Evolutionary conservation across 2,888 invertebrate species (phyloP).

Genomic region (Caenorhabditis zanzibari): DNA sequence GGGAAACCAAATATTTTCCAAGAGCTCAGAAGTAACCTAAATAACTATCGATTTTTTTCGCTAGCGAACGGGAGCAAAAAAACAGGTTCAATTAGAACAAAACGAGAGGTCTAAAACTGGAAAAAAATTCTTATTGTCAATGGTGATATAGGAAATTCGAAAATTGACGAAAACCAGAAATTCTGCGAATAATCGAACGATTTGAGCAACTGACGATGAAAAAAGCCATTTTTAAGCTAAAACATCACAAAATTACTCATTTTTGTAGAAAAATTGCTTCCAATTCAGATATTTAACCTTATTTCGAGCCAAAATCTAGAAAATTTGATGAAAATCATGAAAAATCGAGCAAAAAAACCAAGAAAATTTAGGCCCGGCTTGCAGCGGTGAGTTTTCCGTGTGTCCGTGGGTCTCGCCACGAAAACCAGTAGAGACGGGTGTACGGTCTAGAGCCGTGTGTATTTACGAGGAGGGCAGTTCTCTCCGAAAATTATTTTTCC

Average conservation of each 20-base stretch:
- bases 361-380: constrained; percentile 51
- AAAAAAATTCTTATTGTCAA: no score
- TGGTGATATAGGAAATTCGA: no score
- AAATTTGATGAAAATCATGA: constrained; percentile 21
- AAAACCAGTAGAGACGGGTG: constrained; percentile 1
- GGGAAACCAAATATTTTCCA: no score
- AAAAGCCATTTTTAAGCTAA: constrained; percentile 1
- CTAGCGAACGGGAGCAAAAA: no score
- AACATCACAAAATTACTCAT: background rate
- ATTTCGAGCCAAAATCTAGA: constrained; percentile 17
- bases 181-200: no score
- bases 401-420: constrained; percentile 56
- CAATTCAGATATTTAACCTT: background rate
- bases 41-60: no score
- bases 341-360: constrained; percentile 33
- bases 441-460: constrained; percentile 56
- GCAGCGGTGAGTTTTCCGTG: background rate
- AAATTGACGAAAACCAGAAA: no score
- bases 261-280: background rate
- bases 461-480: constrained; percentile 40
- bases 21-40: no score
- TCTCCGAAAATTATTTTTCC: no score
- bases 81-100: no score
- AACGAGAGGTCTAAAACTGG: no score
- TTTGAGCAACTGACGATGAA: no score